Evolutionary conservation across 2,888 invertebrate species (phyloP).

Genomic region (Cosmopolites sordidus): DNA sequence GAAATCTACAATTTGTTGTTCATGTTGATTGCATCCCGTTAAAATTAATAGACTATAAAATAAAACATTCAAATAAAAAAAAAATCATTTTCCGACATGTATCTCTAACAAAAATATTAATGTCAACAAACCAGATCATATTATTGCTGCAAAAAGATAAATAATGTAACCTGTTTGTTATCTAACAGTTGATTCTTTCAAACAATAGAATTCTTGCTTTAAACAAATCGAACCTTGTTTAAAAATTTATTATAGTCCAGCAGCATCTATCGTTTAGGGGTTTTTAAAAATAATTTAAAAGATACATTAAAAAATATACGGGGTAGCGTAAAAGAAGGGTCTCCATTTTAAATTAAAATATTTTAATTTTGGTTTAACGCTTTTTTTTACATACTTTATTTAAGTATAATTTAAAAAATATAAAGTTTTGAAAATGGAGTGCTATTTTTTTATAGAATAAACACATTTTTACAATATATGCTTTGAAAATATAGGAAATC

Average conservation of each 20-base stretch:
- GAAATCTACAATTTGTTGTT: too few relatives aligned
- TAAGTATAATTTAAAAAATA: too few relatives aligned
- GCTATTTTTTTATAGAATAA: too few relatives aligned
- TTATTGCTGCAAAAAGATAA: conserved; percentile 9
- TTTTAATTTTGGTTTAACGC: too few relatives aligned
- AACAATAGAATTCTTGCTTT: conserved; percentile 2
- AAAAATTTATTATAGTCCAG: conserved; percentile 12
- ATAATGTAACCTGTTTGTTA: conserved; percentile 20
- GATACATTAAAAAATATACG: not conserved
- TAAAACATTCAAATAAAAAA: not conserved
- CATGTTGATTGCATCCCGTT: not conserved
- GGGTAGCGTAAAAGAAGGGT: too few relatives aligned
- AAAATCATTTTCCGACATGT: not conserved
- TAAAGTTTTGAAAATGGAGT: too few relatives aligned
- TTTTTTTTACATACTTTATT: too few relatives aligned
- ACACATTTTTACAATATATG: too few relatives aligned
- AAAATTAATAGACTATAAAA: not conserved
- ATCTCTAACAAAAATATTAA: not conserved
- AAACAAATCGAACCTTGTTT: not conserved
- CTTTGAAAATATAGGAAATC: too few relatives aligned
- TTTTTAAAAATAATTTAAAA: not conserved
- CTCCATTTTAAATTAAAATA: too few relatives aligned
- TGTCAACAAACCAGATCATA: conserved; percentile 18
- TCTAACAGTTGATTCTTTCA: conserved; percentile 21
- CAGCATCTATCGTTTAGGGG: too few relatives aligned